Conservation (phyloP, 2,888 invertebrate species). For the Cataglyphis albicans region DNA sequence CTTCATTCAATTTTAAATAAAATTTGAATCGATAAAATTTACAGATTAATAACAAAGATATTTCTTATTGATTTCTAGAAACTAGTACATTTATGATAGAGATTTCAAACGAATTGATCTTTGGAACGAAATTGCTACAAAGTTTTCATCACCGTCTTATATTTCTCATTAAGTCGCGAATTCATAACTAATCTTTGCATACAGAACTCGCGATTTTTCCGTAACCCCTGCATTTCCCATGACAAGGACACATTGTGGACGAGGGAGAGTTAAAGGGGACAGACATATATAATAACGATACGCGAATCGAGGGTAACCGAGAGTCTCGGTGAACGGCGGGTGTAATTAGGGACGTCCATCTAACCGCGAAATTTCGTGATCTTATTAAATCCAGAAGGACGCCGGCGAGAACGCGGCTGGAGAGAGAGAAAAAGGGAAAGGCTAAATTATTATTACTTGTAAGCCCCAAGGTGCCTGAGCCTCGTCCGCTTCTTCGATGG, state of each 20-base stretch:
- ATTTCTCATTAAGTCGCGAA: slow-evolving; percentile 59
- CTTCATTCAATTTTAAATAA: slow-evolving; percentile 6
- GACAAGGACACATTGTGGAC: slow-evolving; percentile 68
- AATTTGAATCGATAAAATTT: slow-evolving; percentile 11
- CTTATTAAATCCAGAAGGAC: slow-evolving; percentile 81
- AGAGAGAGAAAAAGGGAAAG: slow-evolving; percentile 73
- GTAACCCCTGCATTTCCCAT: slow-evolving; percentile 67
- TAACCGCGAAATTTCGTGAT: slow-evolving; percentile 85
- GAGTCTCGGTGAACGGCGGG: slow-evolving; percentile 73
- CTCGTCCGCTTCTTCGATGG: slow-evolving; percentile 33
- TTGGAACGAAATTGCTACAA: slow-evolving; percentile 55
- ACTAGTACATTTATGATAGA: slow-evolving; percentile 21
- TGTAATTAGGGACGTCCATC: slow-evolving; percentile 81
- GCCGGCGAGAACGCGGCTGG: slow-evolving; percentile 54
- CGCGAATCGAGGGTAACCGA: slow-evolving; percentile 74
- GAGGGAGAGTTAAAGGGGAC: slow-evolving; percentile 39
- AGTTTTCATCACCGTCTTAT: slow-evolving; percentile 47
- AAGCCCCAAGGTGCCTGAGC: slow-evolving; percentile 68
- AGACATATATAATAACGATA: slow-evolving; percentile 70
- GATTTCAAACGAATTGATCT: slow-evolving; percentile 41
- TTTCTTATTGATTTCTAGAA: slow-evolving; percentile 38
- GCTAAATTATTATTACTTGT: slow-evolving; percentile 73
- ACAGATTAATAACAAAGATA: slow-evolving; percentile 13
- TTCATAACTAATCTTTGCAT: slow-evolving; percentile 62
- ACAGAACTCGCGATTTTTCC: slow-evolving; percentile 46